These are phyloP conservation scores for Chlamydotis undulata DNA, from an alignment of 2,113 vertebrate species.

Conservation along the genomic window DNA sequence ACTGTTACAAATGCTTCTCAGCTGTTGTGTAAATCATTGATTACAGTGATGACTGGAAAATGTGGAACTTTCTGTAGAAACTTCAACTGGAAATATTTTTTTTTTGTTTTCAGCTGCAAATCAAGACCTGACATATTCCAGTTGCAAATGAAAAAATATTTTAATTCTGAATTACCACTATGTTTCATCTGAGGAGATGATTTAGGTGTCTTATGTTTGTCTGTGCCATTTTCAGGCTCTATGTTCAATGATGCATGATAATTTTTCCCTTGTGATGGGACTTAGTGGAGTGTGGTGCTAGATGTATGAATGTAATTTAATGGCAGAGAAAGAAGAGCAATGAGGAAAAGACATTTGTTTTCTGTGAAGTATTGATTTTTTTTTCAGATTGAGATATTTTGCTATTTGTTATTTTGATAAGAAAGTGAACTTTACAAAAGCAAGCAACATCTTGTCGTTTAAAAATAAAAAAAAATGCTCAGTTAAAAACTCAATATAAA, in stretches of 20 bases:
- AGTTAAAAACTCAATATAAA: not conserved
- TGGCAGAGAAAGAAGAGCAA: conserved; percentile 17
- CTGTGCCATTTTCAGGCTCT: not conserved
- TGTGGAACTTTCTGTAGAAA: not conserved
- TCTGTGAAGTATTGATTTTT: not conserved
- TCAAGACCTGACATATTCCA: not conserved
- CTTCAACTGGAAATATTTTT: not conserved
- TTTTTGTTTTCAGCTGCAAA: not conserved
- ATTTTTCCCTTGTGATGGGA: not conserved
- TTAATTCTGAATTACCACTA: not conserved
- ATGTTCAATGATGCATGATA: not conserved
- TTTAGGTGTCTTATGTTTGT: not conserved
- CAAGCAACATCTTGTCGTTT: not conserved
- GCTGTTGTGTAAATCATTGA: not conserved
- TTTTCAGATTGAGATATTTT: not conserved
- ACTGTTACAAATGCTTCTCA: not conserved
- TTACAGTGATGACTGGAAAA: not conserved
- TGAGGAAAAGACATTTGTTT: not conserved
- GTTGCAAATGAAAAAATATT: not conserved
- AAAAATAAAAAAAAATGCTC: not conserved
- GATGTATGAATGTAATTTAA: conserved; percentile 1
- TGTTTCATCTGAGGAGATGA: not conserved
- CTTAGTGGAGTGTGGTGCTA: not conserved
- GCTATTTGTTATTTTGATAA: not conserved
- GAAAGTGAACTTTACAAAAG: not conserved